A percentile compares a stretch with the other conserved stretches of the same genome.
These are phyloP conservation scores for Odobenus rosmarus DNA, from an alignment of 2,113 vertebrate species.

Conservation along the genomic window DNA sequence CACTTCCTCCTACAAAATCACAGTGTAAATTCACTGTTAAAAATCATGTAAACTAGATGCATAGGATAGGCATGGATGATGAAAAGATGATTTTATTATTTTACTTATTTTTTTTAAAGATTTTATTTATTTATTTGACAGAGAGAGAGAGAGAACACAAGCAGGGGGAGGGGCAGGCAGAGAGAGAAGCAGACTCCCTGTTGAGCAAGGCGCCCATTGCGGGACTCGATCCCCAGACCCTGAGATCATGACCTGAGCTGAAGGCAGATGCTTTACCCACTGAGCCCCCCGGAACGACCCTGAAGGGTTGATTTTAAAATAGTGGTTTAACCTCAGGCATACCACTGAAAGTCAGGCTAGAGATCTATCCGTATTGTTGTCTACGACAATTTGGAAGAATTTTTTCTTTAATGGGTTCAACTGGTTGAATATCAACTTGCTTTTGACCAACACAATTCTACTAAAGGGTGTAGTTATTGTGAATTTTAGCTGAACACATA, in stretches of 20 bases:
- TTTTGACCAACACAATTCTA: background rate
- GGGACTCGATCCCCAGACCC: background rate
- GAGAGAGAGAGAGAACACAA: background rate
- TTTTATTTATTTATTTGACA: background rate
- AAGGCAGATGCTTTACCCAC: background rate
- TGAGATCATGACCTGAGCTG: background rate
- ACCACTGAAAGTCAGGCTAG: conserved; percentile 75
- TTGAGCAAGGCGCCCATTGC: background rate
- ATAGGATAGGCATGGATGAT: conserved; percentile 87
- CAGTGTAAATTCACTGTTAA: conserved; percentile 83
- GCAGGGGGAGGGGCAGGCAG: background rate
- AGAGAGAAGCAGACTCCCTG: background rate
- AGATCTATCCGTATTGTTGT: conserved; percentile 66
- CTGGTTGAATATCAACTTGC: background rate
- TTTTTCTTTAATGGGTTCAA: background rate
- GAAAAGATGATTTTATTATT: conserved; percentile 82
- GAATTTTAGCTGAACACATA: background rate
- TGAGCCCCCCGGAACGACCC: too few species aligned
- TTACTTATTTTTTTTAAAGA: background rate
- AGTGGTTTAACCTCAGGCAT: conserved; percentile 85
- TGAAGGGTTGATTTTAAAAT: conserved; percentile 77
- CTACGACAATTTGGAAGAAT: background rate
- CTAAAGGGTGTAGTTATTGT: background rate
- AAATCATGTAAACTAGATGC: conserved; percentile 73
- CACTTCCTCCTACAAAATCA: conserved; percentile 80